Evolutionary conservation across 2,888 invertebrate genomes (phyloP).

Genomic region (Melieria picta): DNA sequence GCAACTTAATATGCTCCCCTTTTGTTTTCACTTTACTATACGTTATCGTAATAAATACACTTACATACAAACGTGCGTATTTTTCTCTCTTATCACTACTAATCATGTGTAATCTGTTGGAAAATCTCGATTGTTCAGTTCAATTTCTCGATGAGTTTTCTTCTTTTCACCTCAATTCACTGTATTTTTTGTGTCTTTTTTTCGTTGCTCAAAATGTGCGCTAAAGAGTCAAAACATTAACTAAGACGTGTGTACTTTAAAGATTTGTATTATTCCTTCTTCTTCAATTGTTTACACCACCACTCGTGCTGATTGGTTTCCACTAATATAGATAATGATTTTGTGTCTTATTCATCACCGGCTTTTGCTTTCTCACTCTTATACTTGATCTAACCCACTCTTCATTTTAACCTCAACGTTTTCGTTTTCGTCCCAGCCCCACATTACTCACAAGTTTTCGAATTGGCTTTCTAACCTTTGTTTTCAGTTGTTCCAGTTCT

Average conservation of each 20-base stretch:
- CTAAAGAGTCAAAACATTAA: constrained; percentile 1
- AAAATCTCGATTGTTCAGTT: constrained; percentile 1
- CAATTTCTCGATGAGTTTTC: background rate
- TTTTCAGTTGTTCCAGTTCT: background rate
- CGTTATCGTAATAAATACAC: background rate
- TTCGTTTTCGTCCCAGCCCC: background rate
- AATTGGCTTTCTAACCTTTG: background rate
- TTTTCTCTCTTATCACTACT: background rate
- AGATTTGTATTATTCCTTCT: background rate
- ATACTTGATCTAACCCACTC: background rate
- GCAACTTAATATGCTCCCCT: background rate
- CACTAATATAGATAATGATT: too few species aligned
- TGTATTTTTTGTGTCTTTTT: background rate
- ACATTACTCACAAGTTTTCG: background rate
- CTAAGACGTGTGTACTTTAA: background rate
- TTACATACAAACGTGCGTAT: background rate
- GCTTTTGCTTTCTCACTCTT: constrained; percentile 41
- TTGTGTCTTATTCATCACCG: constrained; percentile 34
- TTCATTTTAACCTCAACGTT: background rate
- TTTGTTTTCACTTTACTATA: background rate
- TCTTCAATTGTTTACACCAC: background rate
- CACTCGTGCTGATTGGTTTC: background rate
- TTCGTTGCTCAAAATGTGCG: background rate
- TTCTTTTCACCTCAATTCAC: constrained; percentile 7
- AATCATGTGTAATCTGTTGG: background rate